Conservation (phyloP, 1,140 invertebrate species). For the Drosophila mayri region DNA sequence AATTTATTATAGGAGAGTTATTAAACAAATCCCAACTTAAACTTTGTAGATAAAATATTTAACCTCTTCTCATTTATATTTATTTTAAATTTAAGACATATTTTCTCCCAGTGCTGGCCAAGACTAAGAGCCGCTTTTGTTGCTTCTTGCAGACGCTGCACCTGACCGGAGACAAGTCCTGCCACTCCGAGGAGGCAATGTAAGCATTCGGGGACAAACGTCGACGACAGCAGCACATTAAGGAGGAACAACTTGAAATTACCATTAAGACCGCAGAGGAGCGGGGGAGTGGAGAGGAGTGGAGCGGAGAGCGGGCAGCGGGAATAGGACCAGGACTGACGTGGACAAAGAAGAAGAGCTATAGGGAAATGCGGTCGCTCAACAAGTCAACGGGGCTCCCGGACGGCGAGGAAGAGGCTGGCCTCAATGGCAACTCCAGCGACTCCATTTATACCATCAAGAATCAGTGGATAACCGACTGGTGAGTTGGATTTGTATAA, state of each 20-base stretch:
- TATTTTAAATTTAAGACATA: neutral
- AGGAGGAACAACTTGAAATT: conserved; percentile 61
- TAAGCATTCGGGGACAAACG: conserved; percentile 40
- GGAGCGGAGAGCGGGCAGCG: conserved; percentile 6
- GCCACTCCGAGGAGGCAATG: conserved; percentile 45
- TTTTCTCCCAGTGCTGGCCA: neutral
- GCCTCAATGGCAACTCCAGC: conserved; percentile 85
- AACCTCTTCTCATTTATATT: neutral
- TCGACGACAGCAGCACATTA: conserved; percentile 40
- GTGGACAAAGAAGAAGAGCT: conserved; percentile 63
- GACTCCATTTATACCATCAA: conserved; percentile 89
- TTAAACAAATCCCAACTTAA: neutral
- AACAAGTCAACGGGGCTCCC: conserved; percentile 88
- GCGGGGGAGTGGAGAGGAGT: conserved; percentile 5
- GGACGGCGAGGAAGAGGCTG: conserved; percentile 55
- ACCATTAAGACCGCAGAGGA: conserved; percentile 36
- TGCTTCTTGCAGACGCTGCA: conserved; percentile 67
- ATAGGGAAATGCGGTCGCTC: conserved; percentile 86
- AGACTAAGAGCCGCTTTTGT: conserved; percentile 40
- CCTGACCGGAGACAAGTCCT: conserved; percentile 58
- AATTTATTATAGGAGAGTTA: too few relatives aligned
- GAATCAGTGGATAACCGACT: conserved; percentile 89
- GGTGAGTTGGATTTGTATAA: conserved; percentile 85
- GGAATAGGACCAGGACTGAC: conserved; percentile 5
- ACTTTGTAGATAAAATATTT: too few relatives aligned